A percentile compares a stretch with the other conserved stretches of the same genome.
phyloP scores from a whole-genome alignment of 2,888 invertebrate genomes.

The Ophion ventricosus region DNA sequence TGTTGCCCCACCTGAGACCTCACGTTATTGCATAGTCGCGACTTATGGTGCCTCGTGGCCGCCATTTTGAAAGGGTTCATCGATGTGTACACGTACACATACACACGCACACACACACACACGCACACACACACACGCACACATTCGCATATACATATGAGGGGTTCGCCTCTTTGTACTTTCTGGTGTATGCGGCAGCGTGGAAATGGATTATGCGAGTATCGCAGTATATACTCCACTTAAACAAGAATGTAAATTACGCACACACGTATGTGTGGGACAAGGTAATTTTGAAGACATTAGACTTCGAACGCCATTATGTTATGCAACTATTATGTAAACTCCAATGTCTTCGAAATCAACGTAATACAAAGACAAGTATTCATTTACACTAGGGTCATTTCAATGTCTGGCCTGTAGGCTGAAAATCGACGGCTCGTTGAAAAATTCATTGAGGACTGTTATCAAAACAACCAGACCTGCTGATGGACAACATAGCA shows the following conservation, averaged over 20 bases:
- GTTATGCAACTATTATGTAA: no score
- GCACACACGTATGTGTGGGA: neutral
- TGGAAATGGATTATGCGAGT: conserved; percentile 66
- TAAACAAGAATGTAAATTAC: conserved; percentile 6
- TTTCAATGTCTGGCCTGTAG: no score
- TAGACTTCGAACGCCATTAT: no score
- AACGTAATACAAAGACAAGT: no score
- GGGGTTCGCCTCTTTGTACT: conserved; percentile 43
- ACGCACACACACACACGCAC: neutral
- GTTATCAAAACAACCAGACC: no score
- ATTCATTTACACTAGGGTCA: no score
- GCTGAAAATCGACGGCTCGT: no score
- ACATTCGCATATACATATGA: conserved; percentile 1
- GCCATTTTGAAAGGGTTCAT: conserved; percentile 75
- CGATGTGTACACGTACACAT: conserved; percentile 24
- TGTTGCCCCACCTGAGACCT: conserved; percentile 62
- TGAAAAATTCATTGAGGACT: no score
- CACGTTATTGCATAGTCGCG: conserved; percentile 38
- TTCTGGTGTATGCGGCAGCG: conserved; percentile 45
- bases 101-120: neutral
- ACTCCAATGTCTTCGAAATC: no score
- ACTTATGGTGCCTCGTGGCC: conserved; percentile 48
- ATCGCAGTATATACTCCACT: conserved; percentile 36
- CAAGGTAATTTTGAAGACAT: neutral
- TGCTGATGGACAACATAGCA: no score